Conservation (phyloP, 1,140 invertebrate genomes). For the Calosoma granatense region DNA sequence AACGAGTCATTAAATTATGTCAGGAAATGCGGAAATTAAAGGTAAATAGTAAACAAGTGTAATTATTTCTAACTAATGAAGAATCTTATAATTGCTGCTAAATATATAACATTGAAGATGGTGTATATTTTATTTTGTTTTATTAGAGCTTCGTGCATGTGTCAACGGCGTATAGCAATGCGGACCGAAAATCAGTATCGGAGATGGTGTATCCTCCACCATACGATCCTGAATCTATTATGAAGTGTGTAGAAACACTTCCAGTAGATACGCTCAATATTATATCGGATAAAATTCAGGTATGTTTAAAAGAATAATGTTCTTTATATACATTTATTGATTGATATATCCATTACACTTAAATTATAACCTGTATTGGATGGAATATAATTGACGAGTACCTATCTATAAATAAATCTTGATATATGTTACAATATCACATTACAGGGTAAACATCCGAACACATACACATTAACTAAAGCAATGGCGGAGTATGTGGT, state of each 20-base stretch:
- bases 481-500: slow-evolving; percentile 71
- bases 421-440: too few species aligned
- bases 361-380: slow-evolving; percentile 8
- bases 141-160: slow-evolving; percentile 69
- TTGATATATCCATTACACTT: slow-evolving; percentile 9
- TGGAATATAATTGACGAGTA: too few species aligned
- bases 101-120: too few species aligned
- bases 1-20: slow-evolving; percentile 56
- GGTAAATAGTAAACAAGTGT: too few species aligned
- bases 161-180: slow-evolving; percentile 82
- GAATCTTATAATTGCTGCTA: slow-evolving; percentile 12
- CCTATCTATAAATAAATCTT: background rate
- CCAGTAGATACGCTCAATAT: slow-evolving; percentile 46
- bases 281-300: slow-evolving; percentile 42
- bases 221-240: slow-evolving; percentile 48
- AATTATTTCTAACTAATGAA: slow-evolving; percentile 14
- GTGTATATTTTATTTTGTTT: slow-evolving; percentile 14
- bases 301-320: slow-evolving; percentile 21
- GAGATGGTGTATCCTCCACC: slow-evolving; percentile 62
- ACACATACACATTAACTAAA: slow-evolving; percentile 84
- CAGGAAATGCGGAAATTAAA: slow-evolving; percentile 61
- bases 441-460: slow-evolving; percentile 69
- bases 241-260: slow-evolving; percentile 48
- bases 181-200: slow-evolving; percentile 54
- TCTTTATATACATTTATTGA: background rate